Evolutionary conservation across 2,113 vertebrate species (phyloP), one percentile per base, ranked within the genome.

Genomic region (Clupea harengus): DNA sequence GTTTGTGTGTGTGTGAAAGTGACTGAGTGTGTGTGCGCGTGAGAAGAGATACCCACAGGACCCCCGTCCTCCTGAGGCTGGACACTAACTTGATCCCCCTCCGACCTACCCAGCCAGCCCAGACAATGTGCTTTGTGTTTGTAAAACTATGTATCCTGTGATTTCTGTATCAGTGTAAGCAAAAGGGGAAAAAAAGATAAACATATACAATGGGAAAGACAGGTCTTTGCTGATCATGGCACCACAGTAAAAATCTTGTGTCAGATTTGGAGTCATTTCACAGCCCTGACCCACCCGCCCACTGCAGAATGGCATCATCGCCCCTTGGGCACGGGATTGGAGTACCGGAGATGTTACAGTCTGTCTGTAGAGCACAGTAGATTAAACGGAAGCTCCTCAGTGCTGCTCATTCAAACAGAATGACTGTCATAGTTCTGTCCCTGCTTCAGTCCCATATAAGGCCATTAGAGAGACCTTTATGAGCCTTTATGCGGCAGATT

Each of bases 141-240:
- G 95, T 96, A 95, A 95, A 96, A 93, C 94, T 94, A 91, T 96
- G 94, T 96, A 96, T 95, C 93, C 93, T 94, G 94, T 96, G 95
- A 93, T 78, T 94, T 96, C 95, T 95, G 93, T 94, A 96, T 96
- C 92, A 92, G 94, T 95, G 94, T 96, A 95, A 94, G 91, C 92
- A 93, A 93, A 90, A 90, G 89, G 91, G 92, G 91, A 89, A 90
- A 92, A 92, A 83, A 72, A 54, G 54, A 39, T 39, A 39, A 90
- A 90, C 84, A 46, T 90, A 90, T 92, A 87, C 67, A n/a, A 45
- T 84, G 84, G 83, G 92, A 93, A 93, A 92, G 91, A 94, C 95
- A 91, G 85, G 87, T 92, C 81, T 78, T 80, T 84, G 50, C 60
- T 86, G 86, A 86, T 84, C 72, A 45, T 89, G 45, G 85, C 80